Percentiles rank a stretch among this genome's conserved stretches.
These are phyloP conservation scores for Oxygymnocypris stewartii DNA, from an alignment of 2,113 vertebrate genomes.

Conservation along the genomic window DNA sequence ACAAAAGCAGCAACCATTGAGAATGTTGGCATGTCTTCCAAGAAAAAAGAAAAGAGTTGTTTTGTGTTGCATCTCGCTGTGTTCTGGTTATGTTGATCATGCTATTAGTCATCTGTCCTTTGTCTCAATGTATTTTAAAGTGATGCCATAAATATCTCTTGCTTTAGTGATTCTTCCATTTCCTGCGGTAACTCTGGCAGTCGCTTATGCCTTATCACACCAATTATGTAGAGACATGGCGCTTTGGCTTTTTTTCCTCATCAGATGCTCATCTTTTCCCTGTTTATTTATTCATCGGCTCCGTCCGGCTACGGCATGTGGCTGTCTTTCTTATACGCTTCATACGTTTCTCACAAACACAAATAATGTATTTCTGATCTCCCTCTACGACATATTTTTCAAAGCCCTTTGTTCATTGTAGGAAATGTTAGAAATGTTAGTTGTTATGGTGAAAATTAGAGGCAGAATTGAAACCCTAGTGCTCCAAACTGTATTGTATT, in stretches of 20 bases:
- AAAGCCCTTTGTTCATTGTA: not conserved
- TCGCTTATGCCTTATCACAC: constrained; percentile 17
- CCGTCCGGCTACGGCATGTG: not conserved
- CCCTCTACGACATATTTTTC: not conserved
- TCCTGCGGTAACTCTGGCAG: constrained; percentile 19
- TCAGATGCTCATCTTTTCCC: constrained; percentile 6
- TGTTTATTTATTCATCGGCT: not conserved
- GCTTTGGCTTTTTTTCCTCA: constrained; percentile 23
- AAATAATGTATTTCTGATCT: not conserved
- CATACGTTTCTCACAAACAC: not conserved
- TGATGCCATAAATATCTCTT: constrained; percentile 16
- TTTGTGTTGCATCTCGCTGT: not conserved
- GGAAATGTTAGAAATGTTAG: constrained; percentile 24
- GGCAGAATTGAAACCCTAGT: constrained; percentile 4
- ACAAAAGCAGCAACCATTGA: not conserved
- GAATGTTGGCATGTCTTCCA: not conserved
- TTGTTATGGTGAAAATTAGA: constrained; percentile 26
- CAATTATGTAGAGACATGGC: constrained; percentile 35
- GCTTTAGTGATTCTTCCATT: not conserved
- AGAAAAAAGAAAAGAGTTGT: not conserved
- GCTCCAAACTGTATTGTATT: constrained; percentile 36
- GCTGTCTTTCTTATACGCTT: constrained; percentile 17
- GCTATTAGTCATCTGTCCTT: constrained; percentile 19
- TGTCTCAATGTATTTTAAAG: constrained; percentile 26
- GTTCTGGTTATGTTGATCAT: constrained; percentile 11